phyloP scores from a whole-genome alignment of 1,140 invertebrate species.

The Dendrolimus kikuchii region DNA sequence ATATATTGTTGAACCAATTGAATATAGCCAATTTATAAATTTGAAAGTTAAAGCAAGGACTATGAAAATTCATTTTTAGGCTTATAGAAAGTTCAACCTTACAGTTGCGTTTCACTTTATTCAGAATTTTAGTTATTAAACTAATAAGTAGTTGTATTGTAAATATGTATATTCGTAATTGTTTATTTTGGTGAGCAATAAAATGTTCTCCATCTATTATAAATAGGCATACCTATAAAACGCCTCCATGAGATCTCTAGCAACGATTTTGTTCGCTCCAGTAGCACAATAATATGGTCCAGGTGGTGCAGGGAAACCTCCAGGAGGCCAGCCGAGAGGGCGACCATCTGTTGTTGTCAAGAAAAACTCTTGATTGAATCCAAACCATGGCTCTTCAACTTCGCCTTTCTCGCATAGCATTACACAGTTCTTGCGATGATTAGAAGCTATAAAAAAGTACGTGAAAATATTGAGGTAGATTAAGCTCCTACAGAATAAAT shows the following conservation, averaged over 20 bases:
- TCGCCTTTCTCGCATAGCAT: slow-evolving; percentile 83
- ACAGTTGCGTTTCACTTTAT: too few species aligned
- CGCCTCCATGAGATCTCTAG: slow-evolving; percentile 94
- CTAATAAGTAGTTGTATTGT: too few species aligned
- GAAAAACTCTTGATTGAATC: slow-evolving; percentile 90
- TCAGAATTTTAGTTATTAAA: too few species aligned
- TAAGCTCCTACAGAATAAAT: too few species aligned
- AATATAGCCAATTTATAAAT: too few species aligned
- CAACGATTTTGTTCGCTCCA: slow-evolving; percentile 94
- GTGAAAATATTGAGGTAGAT: not conserved
- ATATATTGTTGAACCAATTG: too few species aligned
- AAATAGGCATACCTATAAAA: slow-evolving; percentile 73
- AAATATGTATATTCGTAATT: too few species aligned
- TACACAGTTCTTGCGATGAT: slow-evolving; percentile 82
- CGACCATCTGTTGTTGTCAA: slow-evolving; percentile 83
- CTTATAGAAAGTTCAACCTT: too few species aligned
- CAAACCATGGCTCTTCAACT: slow-evolving; percentile 94
- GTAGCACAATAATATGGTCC: slow-evolving; percentile 85
- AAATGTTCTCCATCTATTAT: not conserved
- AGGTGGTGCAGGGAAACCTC: slow-evolving; percentile 79
- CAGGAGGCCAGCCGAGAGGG: slow-evolving; percentile 91
- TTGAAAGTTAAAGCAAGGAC: too few species aligned
- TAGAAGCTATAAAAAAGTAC: slow-evolving; percentile 71
- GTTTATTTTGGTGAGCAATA: too few species aligned
- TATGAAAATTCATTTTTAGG: too few species aligned